These are phyloP conservation scores for Genyomyrus donnyi DNA, from an alignment of 2,113 vertebrate genomes.

Conservation along the genomic window DNA sequence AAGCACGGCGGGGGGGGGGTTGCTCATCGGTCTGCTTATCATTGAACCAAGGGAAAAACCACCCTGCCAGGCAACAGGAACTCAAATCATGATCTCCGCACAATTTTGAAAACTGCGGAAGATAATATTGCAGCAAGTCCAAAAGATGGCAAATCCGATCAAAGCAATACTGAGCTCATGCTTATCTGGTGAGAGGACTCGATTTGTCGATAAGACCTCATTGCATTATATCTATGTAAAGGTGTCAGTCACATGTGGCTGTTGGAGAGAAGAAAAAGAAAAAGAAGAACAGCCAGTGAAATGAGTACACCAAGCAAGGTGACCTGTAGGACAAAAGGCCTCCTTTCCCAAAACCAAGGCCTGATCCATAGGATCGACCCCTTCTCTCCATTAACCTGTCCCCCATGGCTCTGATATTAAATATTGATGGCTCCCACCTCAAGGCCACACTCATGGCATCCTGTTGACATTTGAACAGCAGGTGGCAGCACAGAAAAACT, in stretches of 20 bases:
- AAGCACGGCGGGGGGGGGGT: not conserved
- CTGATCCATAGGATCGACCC: not conserved
- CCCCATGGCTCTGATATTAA: not conserved
- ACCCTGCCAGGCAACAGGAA: not conserved
- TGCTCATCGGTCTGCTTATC: not conserved
- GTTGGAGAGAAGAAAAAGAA: not conserved
- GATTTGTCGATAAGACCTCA: not conserved
- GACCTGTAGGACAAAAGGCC: not conserved
- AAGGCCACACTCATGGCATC: not conserved
- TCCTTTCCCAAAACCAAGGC: not conserved
- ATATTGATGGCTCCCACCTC: not conserved
- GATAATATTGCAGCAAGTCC: not conserved
- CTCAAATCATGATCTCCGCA: not conserved
- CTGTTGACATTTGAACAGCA: constrained; percentile 16
- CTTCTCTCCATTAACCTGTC: not conserved
- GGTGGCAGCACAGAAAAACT: not conserved
- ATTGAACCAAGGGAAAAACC: not conserved
- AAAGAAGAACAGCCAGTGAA: too few relatives aligned
- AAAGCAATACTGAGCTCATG: not conserved
- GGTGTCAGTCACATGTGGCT: not conserved
- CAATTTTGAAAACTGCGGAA: not conserved
- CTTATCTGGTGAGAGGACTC: not conserved
- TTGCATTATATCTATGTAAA: not conserved
- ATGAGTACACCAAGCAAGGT: not conserved
- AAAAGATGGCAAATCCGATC: not conserved